These are phyloP conservation scores for Eumaeus atala DNA, from an alignment of 1,140 invertebrate species.

Conservation along the genomic window DNA sequence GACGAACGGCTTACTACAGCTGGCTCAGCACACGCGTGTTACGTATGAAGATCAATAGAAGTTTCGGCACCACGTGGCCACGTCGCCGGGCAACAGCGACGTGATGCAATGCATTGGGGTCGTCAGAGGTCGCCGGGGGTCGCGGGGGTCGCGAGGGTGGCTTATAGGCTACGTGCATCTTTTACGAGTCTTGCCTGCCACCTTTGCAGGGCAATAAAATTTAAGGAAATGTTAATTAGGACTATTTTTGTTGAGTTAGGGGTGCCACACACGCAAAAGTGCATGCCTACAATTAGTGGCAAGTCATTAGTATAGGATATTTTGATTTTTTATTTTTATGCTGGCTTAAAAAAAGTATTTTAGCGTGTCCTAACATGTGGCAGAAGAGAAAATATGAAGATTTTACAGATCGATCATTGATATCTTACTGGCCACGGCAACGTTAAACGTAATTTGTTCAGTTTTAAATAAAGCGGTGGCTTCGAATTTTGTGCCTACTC, in stretches of 20 bases:
- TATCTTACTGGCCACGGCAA: too few relatives aligned
- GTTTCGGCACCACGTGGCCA: conserved; percentile 40
- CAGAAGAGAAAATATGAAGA: too few relatives aligned
- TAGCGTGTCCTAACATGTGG: too few relatives aligned
- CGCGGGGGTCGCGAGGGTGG: conserved; percentile 3
- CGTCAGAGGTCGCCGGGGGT: neutral
- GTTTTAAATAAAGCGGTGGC: too few relatives aligned
- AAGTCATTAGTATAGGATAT: too few relatives aligned
- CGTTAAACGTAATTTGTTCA: too few relatives aligned
- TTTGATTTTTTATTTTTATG: too few relatives aligned
- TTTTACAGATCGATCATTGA: too few relatives aligned
- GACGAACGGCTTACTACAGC: too few relatives aligned
- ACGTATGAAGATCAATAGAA: conserved; percentile 41
- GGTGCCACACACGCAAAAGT: neutral
- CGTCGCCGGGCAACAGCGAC: conserved; percentile 36
- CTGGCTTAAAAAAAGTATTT: too few relatives aligned
- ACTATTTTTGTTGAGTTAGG: conserved; percentile 6
- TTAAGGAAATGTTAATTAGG: conserved; percentile 7
- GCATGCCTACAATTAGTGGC: neutral
- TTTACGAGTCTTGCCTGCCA: conserved; percentile 4
- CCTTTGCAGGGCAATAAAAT: conserved; percentile 4
- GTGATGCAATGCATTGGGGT: conserved; percentile 23
- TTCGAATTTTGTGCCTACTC: too few relatives aligned
- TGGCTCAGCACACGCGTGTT: conserved; percentile 16
- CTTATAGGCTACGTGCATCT: conserved; percentile 6